Conservation (phyloP, 2,888 invertebrate species). For the Temnothorax unifasciatus region DNA sequence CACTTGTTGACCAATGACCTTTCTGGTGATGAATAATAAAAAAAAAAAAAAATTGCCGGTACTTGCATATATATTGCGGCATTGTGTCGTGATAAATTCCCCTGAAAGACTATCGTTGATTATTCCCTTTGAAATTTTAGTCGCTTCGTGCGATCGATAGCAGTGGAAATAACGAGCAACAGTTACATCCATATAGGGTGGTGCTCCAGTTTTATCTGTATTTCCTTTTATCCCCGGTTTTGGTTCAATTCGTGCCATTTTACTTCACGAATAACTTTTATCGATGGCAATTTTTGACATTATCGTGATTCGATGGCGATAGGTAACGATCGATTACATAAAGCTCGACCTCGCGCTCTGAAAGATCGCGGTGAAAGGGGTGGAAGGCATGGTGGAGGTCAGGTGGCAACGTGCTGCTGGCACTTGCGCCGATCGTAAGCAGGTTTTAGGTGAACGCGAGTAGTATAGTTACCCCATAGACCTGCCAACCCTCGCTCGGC, state of each 20-base stretch:
- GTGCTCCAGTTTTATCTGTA: neutral
- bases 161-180: slow-evolving; percentile 42
- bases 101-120: neutral
- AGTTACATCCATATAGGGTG: slow-evolving; percentile 23
- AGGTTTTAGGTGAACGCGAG: neutral
- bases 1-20: slow-evolving; percentile 48
- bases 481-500: slow-evolving; percentile 3
- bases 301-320: neutral
- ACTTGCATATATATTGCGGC: neutral
- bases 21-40: neutral
- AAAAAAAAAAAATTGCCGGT: neutral
- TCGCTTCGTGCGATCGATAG: slow-evolving; percentile 36
- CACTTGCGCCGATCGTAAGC: slow-evolving; percentile 42
- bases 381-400: slow-evolving; percentile 56
- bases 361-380: slow-evolving; percentile 48
- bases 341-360: neutral
- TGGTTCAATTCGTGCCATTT: neutral
- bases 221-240: neutral
- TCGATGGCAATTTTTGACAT: neutral
- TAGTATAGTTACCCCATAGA: neutral
- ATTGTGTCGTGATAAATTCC: neutral
- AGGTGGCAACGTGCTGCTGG: slow-evolving; percentile 56
- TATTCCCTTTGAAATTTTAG: neutral
- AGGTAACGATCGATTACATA: neutral
- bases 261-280: neutral